Percentiles rank a stretch among this genome's conserved stretches.
Evolutionary conservation across 2,113 vertebrate genomes (phyloP).

Genomic region (Potamarius usumacintae): DNA sequence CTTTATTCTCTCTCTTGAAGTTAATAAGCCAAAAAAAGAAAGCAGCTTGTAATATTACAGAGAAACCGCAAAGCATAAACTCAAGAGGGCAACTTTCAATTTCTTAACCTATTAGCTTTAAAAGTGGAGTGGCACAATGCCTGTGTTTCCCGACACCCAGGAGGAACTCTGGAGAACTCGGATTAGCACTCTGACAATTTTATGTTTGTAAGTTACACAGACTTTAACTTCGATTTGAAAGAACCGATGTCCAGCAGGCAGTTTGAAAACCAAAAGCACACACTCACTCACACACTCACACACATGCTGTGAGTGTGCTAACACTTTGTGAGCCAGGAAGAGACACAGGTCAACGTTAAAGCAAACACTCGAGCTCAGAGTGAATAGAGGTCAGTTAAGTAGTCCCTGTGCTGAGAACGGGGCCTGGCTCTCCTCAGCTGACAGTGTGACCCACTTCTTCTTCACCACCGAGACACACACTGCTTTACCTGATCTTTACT

Average conservation of each 20-base stretch:
- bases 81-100: background rate
- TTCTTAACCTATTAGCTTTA: background rate
- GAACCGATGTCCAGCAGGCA: background rate
- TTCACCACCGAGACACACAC: conserved; percentile 46
- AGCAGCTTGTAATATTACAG: background rate
- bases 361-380: conserved; percentile 25
- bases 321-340: background rate
- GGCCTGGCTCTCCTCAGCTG: conserved; percentile 47
- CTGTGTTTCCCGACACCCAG: background rate
- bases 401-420: conserved; percentile 1
- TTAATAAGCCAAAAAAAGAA: background rate
- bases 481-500: conserved; percentile 45
- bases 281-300: background rate
- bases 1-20: background rate
- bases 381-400: conserved; percentile 32
- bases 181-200: background rate
- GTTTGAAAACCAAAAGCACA: background rate
- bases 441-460: conserved; percentile 61
- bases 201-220: background rate
- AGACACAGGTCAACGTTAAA: conserved; percentile 18
- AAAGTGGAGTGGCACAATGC: background rate
- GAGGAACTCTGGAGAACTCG: background rate
- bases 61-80: background rate
- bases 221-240: background rate
- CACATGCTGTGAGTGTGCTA: background rate